Conservation (phyloP, 2,113 vertebrate species). For the Anolis carolinensis region DNA sequence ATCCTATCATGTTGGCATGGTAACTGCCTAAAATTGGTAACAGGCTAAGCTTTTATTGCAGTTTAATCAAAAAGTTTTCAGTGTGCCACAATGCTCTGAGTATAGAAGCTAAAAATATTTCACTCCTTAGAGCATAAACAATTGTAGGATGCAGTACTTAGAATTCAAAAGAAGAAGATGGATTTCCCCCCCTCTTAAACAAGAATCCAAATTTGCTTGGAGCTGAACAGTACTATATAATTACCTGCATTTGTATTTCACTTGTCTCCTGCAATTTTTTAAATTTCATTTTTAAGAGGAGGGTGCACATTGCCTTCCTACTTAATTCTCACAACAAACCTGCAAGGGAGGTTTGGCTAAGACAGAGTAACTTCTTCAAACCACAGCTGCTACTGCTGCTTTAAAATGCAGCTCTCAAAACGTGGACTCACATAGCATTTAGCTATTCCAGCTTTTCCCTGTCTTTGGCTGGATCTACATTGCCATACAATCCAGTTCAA, state of each 20-base stretch:
- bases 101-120: conserved; percentile 72
- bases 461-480: no score
- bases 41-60: conserved; percentile 68
- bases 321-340: not conserved
- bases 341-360: not conserved
- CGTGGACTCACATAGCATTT: not conserved
- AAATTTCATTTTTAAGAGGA: not conserved
- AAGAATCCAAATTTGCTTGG: conserved; percentile 17
- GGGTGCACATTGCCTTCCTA: not conserved
- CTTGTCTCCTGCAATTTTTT: not conserved
- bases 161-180: conserved; percentile 37
- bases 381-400: not conserved
- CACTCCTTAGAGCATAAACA: conserved; percentile 66
- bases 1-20: conserved; percentile 67
- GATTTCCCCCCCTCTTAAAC: conserved; percentile 38
- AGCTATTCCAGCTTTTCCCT: no score
- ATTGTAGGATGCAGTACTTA: conserved; percentile 54
- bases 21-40: conserved; percentile 72
- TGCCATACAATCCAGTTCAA: no score
- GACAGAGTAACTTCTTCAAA: not conserved
- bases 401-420: not conserved
- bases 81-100: conserved; percentile 67
- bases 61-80: conserved; percentile 76
- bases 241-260: conserved; percentile 31
- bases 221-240: not conserved